phyloP scores from a whole-genome alignment of 1,140 invertebrate genomes.

The Wiebesia pumilae region DNA sequence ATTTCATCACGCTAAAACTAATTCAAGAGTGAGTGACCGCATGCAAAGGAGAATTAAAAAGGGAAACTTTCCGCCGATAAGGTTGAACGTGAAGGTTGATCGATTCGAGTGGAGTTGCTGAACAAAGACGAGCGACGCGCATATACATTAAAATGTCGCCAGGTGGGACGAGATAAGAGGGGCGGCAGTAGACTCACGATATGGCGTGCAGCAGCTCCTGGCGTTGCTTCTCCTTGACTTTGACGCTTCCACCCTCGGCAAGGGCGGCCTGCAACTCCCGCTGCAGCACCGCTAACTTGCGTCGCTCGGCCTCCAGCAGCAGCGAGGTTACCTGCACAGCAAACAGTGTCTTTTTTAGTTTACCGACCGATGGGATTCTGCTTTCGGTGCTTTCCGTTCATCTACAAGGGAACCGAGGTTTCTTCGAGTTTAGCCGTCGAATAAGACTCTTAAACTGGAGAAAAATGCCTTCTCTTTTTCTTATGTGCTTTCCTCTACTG shows the following conservation, averaged over 20 bases:
- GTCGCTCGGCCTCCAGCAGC: conserved; percentile 80
- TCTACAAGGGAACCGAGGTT: neutral
- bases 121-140: neutral
- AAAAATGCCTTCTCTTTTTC: too few relatives aligned
- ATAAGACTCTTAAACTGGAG: too few relatives aligned
- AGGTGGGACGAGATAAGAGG: neutral
- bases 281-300: conserved; percentile 81
- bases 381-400: too few relatives aligned
- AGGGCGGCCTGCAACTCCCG: conserved; percentile 79
- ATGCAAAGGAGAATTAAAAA: neutral
- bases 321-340: conserved; percentile 80
- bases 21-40: neutral
- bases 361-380: conserved; percentile 30
- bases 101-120: neutral
- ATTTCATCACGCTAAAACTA: neutral
- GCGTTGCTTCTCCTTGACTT: conserved; percentile 82
- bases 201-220: conserved; percentile 81
- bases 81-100: neutral
- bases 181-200: conserved; percentile 76
- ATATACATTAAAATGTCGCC: too few relatives aligned
- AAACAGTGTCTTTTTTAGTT: neutral
- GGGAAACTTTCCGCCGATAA: neutral
- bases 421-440: too few relatives aligned
- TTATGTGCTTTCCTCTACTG: too few relatives aligned
- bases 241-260: conserved; percentile 80